These are phyloP conservation scores for Flexamia atlantica DNA, from an alignment of 2,888 invertebrate species.

Conservation along the genomic window DNA sequence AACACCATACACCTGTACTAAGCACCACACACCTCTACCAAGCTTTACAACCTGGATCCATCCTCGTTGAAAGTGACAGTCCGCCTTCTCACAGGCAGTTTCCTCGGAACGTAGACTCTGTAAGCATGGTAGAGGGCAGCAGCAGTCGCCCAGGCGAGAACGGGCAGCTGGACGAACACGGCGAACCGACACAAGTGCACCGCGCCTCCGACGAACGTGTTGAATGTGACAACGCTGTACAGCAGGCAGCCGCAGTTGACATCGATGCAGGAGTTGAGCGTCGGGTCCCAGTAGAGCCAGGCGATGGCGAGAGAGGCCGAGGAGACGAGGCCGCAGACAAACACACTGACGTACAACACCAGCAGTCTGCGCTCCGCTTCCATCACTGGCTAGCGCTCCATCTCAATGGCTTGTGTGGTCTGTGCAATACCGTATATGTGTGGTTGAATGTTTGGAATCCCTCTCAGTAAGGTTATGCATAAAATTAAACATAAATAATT, in stretches of 20 bases:
- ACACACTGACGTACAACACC: conserved; percentile 63
- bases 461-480: no score
- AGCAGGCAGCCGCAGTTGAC: conserved; percentile 74
- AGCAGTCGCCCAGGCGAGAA: conserved; percentile 65
- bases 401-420: no score
- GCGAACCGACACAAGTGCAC: conserved; percentile 74
- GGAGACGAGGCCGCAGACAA: conserved; percentile 70
- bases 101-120: conserved; percentile 72
- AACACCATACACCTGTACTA: no score
- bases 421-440: no score
- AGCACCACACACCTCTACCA: no score
- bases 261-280: conserved; percentile 72
- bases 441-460: no score
- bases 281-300: conserved; percentile 74
- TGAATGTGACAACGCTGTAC: conserved; percentile 72
- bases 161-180: conserved; percentile 72
- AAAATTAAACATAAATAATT: no score
- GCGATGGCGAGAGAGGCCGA: conserved; percentile 71
- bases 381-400: conserved; percentile 46
- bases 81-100: conserved; percentile 14
- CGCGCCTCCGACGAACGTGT: conserved; percentile 74
- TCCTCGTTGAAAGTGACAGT: conserved; percentile 59
- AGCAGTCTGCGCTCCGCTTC: conserved; percentile 64
- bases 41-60: conserved; percentile 57
- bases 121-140: conserved; percentile 74